Evolutionary conservation across 2,797 vertebrate genomes (phyloP), one percentile per base, ranked within the genome.

Genomic region (Danio albolineatus): DNA sequence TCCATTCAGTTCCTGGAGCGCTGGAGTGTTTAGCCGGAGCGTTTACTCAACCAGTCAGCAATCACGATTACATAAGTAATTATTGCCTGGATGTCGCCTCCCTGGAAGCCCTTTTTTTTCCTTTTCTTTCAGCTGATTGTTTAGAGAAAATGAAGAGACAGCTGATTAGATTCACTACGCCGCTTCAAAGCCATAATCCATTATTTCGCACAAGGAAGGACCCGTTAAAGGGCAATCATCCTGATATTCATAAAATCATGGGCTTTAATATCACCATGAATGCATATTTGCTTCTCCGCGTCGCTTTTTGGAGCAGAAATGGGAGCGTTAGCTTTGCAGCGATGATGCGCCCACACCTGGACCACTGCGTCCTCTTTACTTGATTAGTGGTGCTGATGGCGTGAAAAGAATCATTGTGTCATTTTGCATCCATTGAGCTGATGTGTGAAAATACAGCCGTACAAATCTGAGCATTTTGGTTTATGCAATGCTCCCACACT

Each of bases 21-120:
- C 48, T 54, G 39, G 4, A 61, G 66, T 38, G 49, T 73, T 73
- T 79, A 79, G 48, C 59, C 16, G 5, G 6, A 12, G 48, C 19
- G 28, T 79, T 79, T 64, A 46, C 48, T 64, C 59, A 43, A 44
- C 13, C 48, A 79, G 77, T 54, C 59, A 64, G 67, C 54, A 79
- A 79, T 79, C 60, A 64, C 54, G 48, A 77, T 79, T 72, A 64
- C 49, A 43, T 64, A 64, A 73, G 46, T 73, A 72, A 79, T 79
- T 79, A 79, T 56, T 17, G 77, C 38, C 67, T 62, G 38, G 17
- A 79, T 54, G 77, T 54, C 5, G 10, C 56, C 78, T 19, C 69
- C 77, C 77, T 73, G 57, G 46, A 79, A 36, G 59, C 17, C 44
- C 66, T 78, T 71, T 28, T 28, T 28, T 28, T 28, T 28, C 28